Conservation (phyloP, 1,140 invertebrate species). For the Drosophila auraria region DNA sequence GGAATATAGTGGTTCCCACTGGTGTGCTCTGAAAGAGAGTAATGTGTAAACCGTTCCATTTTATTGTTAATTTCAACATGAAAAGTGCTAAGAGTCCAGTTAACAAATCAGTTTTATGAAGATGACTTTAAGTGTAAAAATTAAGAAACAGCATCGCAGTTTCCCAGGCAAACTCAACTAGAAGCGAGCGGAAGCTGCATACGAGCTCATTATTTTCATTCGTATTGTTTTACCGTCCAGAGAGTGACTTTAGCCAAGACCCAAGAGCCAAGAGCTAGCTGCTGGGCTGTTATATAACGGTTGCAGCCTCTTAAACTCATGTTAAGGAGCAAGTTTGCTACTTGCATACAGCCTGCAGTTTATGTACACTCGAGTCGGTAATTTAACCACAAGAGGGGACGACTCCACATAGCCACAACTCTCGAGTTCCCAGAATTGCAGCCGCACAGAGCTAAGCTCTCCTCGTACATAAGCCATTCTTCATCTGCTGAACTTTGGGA, state of each 20-base stretch:
- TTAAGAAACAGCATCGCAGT: background rate
- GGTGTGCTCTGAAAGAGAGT: constrained; percentile 90
- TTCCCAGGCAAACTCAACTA: constrained; percentile 28
- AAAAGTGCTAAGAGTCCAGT: background rate
- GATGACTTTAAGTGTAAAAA: background rate
- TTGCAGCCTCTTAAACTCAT: constrained; percentile 69
- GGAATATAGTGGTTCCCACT: constrained; percentile 94
- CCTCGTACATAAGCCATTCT: constrained; percentile 49
- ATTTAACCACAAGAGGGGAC: constrained; percentile 31
- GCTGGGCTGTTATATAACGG: constrained; percentile 73
- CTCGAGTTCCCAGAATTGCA: constrained; percentile 32
- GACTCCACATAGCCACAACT: constrained; percentile 3
- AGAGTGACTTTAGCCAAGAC: constrained; percentile 21
- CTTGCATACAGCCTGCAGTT: constrained; percentile 10
- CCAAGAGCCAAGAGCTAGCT: constrained; percentile 35
- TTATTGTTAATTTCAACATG: constrained; percentile 18
- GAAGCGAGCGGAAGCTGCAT: constrained; percentile 31
- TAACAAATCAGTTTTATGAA: background rate
- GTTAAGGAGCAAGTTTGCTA: constrained; percentile 45
- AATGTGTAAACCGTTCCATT: background rate
- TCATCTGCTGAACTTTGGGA: constrained; percentile 63
- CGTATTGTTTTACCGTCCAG: constrained; percentile 32
- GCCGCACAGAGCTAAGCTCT: constrained; percentile 8
- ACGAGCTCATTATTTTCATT: constrained; percentile 30
- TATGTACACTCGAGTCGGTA: constrained; percentile 19